Evolutionary conservation across 1,140 invertebrate species (phyloP).

Genomic region (Ceratosolen solmsi): DNA sequence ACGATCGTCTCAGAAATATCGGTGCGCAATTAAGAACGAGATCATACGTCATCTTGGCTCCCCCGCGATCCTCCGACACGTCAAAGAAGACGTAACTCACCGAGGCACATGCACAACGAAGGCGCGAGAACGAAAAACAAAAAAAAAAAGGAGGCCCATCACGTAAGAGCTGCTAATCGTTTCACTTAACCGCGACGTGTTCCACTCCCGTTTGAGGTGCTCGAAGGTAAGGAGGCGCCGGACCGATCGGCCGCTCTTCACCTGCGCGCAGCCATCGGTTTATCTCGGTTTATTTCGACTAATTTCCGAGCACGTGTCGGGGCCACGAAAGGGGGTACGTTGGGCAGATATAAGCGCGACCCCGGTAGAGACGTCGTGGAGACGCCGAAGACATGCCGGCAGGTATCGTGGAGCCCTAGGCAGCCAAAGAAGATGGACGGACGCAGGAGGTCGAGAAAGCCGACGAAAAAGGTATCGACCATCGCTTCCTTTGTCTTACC

Average conservation of each 20-base stretch:
- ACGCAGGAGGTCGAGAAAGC: not conserved
- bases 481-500: not conserved
- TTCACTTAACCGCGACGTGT: not conserved
- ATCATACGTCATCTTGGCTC: too few relatives aligned
- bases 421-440: not conserved
- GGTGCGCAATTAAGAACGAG: too few relatives aligned
- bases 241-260: not conserved
- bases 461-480: not conserved
- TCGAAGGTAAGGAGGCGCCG: not conserved
- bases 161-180: slow-evolving; percentile 6
- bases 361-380: not conserved
- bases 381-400: not conserved
- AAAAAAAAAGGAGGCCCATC: not conserved
- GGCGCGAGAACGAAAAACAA: not conserved
- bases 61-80: too few relatives aligned
- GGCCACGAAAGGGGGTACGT: not conserved
- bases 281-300: slow-evolving; percentile 25
- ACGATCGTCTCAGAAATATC: too few relatives aligned
- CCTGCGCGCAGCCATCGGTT: not conserved
- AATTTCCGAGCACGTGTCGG: not conserved
- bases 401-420: not conserved
- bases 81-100: not conserved
- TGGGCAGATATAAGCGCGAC: not conserved
- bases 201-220: not conserved
- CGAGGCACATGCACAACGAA: not conserved